Conservation (phyloP, 2,888 invertebrate species). For the Erpobdella octoculata region DNA sequence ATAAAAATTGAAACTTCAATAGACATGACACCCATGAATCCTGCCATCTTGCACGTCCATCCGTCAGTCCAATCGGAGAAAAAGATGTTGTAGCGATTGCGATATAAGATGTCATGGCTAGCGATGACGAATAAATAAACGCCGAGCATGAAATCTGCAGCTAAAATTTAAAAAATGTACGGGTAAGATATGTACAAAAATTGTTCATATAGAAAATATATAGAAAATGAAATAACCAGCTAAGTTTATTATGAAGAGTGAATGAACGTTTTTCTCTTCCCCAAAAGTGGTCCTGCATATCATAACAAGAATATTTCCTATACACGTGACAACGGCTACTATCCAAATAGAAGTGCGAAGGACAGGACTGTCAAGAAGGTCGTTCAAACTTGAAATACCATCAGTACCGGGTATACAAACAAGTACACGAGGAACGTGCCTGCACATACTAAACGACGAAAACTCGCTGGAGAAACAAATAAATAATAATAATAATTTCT, state of each 20-base stretch:
- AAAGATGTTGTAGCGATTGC: slow-evolving; percentile 51
- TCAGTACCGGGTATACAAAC: slow-evolving; percentile 34
- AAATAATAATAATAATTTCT: too few species aligned
- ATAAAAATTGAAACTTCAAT: slow-evolving; percentile 64
- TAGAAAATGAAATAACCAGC: slow-evolving; percentile 54
- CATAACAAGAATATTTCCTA: slow-evolving; percentile 35
- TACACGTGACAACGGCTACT: slow-evolving; percentile 32
- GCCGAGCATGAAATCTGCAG: slow-evolving; percentile 36
- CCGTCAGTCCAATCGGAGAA: slow-evolving; percentile 63
- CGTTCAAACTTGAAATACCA: slow-evolving; percentile 34
- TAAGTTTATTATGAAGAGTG: slow-evolving; percentile 62
- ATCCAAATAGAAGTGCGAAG: slow-evolving; percentile 34
- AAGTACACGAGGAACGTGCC: slow-evolving; percentile 32
- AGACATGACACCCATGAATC: slow-evolving; percentile 62
- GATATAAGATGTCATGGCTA: slow-evolving; percentile 33
- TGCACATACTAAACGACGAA: slow-evolving; percentile 27
- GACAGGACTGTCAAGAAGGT: slow-evolving; percentile 33
- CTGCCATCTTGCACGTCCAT: slow-evolving; percentile 60
- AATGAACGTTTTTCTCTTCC: slow-evolving; percentile 61
- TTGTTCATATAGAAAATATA: background rate
- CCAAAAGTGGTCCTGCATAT: slow-evolving; percentile 40
- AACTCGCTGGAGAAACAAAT: slow-evolving; percentile 7
- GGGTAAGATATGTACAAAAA: background rate
- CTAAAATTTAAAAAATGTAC: slow-evolving; percentile 23
- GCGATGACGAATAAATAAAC: slow-evolving; percentile 35